These are phyloP conservation scores for Pantherophis vulpinus DNA, from an alignment of 2,797 vertebrate genomes.

Conservation along the genomic window DNA sequence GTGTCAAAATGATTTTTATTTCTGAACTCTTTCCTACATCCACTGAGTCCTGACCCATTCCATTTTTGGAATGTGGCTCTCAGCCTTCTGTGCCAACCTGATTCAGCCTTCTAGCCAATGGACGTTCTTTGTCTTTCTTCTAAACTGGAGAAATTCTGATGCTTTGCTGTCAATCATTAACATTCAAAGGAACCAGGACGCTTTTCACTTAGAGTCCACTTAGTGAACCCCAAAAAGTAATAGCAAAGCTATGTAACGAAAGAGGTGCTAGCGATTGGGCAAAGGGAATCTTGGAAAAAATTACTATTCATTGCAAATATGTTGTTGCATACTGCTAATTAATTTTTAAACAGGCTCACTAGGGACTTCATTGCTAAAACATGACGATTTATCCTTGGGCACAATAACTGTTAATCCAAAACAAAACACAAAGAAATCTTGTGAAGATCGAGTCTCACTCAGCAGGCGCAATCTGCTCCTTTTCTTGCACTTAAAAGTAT, in stretches of 20 bases:
- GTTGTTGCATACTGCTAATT: conserved; percentile 61
- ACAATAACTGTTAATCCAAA: conserved; percentile 57
- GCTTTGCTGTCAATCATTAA: not conserved
- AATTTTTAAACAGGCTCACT: conserved; percentile 68
- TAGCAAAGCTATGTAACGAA: conserved; percentile 16
- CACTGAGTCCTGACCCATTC: not conserved
- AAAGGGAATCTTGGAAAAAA: conserved; percentile 45
- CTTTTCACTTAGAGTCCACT: not conserved
- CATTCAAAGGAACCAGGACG: not conserved
- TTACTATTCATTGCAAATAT: conserved; percentile 43
- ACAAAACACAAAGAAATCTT: conserved; percentile 46
- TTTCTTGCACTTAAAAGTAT: conserved; percentile 47
- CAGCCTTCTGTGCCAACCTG: not conserved
- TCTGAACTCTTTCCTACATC: not conserved
- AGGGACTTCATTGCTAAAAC: conserved; percentile 63
- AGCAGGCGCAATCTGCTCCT: conserved; percentile 52
- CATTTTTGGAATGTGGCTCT: not conserved
- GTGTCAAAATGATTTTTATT: not conserved
- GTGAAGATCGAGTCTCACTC: conserved; percentile 48
- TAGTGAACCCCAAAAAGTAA: not conserved
- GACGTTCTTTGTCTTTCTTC: not conserved
- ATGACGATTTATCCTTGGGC: conserved; percentile 64
- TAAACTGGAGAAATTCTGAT: not conserved
- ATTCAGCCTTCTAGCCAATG: not conserved
- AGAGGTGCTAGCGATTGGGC: conserved; percentile 7